Evolutionary conservation across 2,888 invertebrate species (phyloP).

Genomic region (Geotrupes spiniger): DNA sequence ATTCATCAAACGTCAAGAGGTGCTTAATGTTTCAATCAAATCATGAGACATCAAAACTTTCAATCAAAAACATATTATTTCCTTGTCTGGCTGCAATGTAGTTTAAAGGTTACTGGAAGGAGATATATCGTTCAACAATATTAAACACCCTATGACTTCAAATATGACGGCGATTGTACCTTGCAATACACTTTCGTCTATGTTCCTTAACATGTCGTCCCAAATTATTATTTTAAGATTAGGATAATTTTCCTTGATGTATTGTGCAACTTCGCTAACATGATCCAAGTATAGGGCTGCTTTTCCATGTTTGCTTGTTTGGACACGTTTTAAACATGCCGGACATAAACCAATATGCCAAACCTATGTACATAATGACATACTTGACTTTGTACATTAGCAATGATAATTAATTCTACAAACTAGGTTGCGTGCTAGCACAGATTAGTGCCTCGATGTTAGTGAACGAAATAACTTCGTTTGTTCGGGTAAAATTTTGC

Average conservation of each 20-base stretch:
- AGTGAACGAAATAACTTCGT: no score
- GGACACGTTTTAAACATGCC: constrained; percentile 55
- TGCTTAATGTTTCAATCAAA: no score
- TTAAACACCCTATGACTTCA: not conserved
- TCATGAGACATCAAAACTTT: no score
- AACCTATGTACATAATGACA: constrained; percentile 53
- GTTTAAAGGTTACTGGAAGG: no score
- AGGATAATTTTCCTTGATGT: constrained; percentile 61
- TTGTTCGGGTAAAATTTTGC: no score
- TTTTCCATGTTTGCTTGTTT: constrained; percentile 53
- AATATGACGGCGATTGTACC: constrained; percentile 45
- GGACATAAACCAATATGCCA: constrained; percentile 68
- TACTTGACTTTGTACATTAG: no score
- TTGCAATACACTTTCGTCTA: constrained; percentile 55
- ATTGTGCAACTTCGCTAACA: constrained; percentile 60
- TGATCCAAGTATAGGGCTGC: constrained; percentile 66
- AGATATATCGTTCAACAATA: not conserved
- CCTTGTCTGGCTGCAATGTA: no score
- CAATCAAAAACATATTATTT: no score
- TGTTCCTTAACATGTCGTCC: constrained; percentile 82
- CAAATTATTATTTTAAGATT: constrained; percentile 70
- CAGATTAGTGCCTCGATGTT: no score
- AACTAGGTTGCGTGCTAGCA: no score
- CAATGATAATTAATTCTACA: no score
- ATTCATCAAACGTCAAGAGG: no score